phyloP scores from a whole-genome alignment of 2,797 vertebrate genomes.

The Myotis daubentonii region DNA sequence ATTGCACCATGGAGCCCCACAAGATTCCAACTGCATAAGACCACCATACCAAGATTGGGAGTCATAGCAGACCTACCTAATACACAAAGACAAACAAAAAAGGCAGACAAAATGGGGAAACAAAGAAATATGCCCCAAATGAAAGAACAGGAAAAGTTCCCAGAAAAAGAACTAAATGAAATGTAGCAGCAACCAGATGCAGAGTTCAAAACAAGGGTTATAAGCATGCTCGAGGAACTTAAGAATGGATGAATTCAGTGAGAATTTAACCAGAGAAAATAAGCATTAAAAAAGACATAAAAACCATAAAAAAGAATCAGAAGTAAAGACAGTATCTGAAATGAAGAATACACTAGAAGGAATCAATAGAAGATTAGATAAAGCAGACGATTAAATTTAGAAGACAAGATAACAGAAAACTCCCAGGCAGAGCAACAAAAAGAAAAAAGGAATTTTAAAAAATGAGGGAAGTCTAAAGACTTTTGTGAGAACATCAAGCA shows the following conservation, averaged over 20 bases:
- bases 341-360: neutral
- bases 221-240: neutral
- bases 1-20: neutral
- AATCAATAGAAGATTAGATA: neutral
- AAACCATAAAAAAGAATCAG: neutral
- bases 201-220: neutral
- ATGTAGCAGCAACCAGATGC: neutral
- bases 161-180: too few relatives aligned
- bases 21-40: neutral
- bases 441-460: neutral
- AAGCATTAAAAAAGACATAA: neutral
- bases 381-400: neutral
- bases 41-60: neutral
- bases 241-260: neutral
- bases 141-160: too few relatives aligned
- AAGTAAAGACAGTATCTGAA: neutral
- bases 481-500: neutral
- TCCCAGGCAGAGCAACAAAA: too few relatives aligned
- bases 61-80: neutral
- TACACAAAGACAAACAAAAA: neutral
- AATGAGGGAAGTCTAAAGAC: neutral
- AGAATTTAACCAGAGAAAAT: neutral
- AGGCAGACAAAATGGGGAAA: neutral
- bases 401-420: neutral
- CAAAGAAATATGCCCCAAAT: neutral